Conservation (phyloP, 2,113 vertebrate genomes). For the Herpetotheres cachinnans region DNA sequence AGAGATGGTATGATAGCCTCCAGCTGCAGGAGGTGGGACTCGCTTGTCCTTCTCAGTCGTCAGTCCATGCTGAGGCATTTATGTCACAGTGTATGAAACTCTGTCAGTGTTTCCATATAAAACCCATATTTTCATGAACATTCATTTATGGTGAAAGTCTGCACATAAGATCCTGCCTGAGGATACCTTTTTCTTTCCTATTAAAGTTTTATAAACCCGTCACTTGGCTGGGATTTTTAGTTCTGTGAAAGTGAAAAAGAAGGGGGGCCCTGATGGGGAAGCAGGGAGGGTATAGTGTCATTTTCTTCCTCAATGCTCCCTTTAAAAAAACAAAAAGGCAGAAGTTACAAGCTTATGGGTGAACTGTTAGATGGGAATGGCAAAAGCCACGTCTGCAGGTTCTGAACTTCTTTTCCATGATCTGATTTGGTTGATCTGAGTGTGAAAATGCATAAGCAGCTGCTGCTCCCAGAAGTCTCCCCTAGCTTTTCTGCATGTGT, state of each 20-base stretch:
- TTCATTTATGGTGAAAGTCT: conserved; percentile 41
- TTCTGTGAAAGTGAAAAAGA: conserved; percentile 1
- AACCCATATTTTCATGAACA: conserved; percentile 26
- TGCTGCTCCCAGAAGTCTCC: not conserved
- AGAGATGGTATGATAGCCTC: not conserved
- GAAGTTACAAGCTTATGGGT: not conserved
- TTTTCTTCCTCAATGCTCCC: not conserved
- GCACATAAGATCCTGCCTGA: conserved; percentile 34
- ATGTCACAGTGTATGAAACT: not conserved
- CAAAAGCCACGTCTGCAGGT: not conserved
- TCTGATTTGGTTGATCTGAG: not conserved
- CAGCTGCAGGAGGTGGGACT: not conserved
- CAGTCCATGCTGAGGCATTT: not conserved
- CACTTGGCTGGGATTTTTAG: conserved; percentile 40
- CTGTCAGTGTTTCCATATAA: conserved; percentile 46
- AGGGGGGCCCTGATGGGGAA: not conserved
- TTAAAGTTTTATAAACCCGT: conserved; percentile 61
- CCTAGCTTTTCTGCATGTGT: not conserved
- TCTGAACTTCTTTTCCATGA: not conserved
- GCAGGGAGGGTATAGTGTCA: not conserved
- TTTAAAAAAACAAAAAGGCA: not conserved
- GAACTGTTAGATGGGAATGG: not conserved
- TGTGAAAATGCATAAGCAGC: not conserved
- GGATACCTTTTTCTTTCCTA: conserved; percentile 57
- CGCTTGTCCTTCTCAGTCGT: not conserved